These are phyloP conservation scores for Neolamprologus modestus DNA, from an alignment of 2,113 vertebrate genomes.

Conservation along the genomic window DNA sequence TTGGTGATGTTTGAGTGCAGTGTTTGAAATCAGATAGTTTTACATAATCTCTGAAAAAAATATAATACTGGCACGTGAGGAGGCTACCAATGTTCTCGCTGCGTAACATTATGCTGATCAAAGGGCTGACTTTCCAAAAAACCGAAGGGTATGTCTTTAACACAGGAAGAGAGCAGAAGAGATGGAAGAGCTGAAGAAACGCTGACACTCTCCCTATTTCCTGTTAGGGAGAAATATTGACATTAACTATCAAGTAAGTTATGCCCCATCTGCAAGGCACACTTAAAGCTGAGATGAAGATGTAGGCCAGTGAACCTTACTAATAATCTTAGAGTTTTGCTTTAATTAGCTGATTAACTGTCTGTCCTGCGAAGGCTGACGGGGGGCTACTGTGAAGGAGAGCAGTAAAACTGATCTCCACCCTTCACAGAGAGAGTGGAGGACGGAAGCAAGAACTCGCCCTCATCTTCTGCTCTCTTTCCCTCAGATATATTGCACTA, in stretches of 20 bases:
- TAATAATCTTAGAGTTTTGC: background rate
- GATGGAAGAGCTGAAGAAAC: background rate
- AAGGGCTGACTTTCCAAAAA: background rate
- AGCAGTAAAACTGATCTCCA: constrained; percentile 8
- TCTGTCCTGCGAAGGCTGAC: background rate
- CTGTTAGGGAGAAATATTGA: constrained; percentile 17
- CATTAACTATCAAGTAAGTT: constrained; percentile 1
- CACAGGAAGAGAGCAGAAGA: background rate
- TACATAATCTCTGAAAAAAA: background rate
- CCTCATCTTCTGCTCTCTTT: constrained; percentile 3
- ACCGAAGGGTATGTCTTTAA: constrained; percentile 25
- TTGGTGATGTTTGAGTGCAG: background rate
- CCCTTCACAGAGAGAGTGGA: background rate
- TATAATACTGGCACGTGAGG: background rate
- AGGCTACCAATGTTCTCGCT: background rate
- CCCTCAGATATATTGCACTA: constrained; percentile 50
- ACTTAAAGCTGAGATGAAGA: constrained; percentile 23
- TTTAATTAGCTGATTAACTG: constrained; percentile 52
- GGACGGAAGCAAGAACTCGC: constrained; percentile 8
- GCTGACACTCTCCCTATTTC: background rate
- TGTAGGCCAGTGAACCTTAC: background rate
- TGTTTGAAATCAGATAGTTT: background rate
- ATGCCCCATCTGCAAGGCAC: constrained; percentile 15
- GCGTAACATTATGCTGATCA: constrained; percentile 20
- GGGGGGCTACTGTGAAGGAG: background rate